A percentile compares a stretch with the other conserved stretches of the same genome.
Evolutionary conservation across 2,888 invertebrate genomes (phyloP).

Genomic region (Cataglyphis rosenhaueri): DNA sequence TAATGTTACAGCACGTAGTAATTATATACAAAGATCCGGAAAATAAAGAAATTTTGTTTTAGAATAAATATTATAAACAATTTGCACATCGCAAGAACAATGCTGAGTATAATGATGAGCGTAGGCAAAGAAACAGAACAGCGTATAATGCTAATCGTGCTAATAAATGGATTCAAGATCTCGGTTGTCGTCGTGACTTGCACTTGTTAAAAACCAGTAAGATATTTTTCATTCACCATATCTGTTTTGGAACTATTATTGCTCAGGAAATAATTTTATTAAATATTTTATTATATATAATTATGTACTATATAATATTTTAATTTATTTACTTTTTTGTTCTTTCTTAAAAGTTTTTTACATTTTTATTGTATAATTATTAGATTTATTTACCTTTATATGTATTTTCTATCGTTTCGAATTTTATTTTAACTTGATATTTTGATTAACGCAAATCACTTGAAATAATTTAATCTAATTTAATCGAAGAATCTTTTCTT

Average conservation of each 20-base stretch:
- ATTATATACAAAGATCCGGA: not conserved
- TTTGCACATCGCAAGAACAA: conserved; percentile 6
- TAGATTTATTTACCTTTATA: not conserved
- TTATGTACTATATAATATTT: not conserved
- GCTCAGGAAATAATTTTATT: not conserved
- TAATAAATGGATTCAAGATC: not conserved
- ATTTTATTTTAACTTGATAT: not conserved
- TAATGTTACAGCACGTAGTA: not conserved
- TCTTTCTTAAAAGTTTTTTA: not conserved
- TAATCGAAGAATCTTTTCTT: not conserved
- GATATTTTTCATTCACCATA: not conserved
- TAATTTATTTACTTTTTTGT: not conserved
- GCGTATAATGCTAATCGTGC: not conserved
- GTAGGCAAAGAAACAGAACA: conserved; percentile 3
- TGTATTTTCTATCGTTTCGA: not conserved
- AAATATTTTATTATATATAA: not conserved
- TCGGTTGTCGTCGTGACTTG: not conserved
- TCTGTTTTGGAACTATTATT: not conserved
- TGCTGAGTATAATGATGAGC: not conserved
- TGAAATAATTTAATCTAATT: not conserved
- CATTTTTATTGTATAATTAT: not conserved
- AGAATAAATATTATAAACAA: conserved; percentile 51
- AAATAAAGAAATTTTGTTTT: conserved; percentile 13
- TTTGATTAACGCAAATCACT: not conserved
- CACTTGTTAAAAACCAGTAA: conserved; percentile 8